phyloP scores from a whole-genome alignment of 1,140 invertebrate species.

The Lysiphlebus fabarum region DNA sequence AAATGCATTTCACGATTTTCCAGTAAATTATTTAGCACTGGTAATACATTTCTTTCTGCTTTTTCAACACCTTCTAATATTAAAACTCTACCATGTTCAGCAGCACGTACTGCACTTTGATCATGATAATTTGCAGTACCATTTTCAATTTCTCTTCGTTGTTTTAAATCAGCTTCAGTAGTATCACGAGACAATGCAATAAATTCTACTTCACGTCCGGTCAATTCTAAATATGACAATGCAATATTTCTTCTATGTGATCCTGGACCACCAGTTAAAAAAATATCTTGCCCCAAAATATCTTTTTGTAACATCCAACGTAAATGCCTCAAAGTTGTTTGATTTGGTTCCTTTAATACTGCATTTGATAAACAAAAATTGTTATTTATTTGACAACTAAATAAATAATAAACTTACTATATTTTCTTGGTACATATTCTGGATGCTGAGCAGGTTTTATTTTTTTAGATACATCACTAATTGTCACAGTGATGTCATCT shows the following conservation, averaged over 20 bases:
- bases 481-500: constrained; percentile 58
- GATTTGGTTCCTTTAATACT: constrained; percentile 50
- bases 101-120: constrained; percentile 91
- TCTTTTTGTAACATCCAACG: constrained; percentile 96
- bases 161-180: constrained; percentile 95
- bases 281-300: constrained; percentile 89
- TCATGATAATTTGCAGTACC: constrained; percentile 91
- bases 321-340: constrained; percentile 77
- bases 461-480: constrained; percentile 71
- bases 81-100: constrained; percentile 81
- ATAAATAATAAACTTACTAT: constrained; percentile 63
- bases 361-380: constrained; percentile 33
- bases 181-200: constrained; percentile 91
- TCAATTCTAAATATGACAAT: constrained; percentile 84
- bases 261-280: constrained; percentile 88
- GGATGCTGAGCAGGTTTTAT: constrained; percentile 64
- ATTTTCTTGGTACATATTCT: constrained; percentile 80
- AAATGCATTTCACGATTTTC: constrained; percentile 98
- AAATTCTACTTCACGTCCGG: constrained; percentile 87
- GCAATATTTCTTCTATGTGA: constrained; percentile 74
- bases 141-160: constrained; percentile 84
- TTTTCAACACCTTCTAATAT: constrained; percentile 97
- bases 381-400: constrained; percentile 21
- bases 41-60: constrained; percentile 93
- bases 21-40: constrained; percentile 96